A percentile compares a stretch with the other conserved stretches of the same genome.
Evolutionary conservation across 2,797 vertebrate species (phyloP).

Genomic region (Mionectes olivaceus): DNA sequence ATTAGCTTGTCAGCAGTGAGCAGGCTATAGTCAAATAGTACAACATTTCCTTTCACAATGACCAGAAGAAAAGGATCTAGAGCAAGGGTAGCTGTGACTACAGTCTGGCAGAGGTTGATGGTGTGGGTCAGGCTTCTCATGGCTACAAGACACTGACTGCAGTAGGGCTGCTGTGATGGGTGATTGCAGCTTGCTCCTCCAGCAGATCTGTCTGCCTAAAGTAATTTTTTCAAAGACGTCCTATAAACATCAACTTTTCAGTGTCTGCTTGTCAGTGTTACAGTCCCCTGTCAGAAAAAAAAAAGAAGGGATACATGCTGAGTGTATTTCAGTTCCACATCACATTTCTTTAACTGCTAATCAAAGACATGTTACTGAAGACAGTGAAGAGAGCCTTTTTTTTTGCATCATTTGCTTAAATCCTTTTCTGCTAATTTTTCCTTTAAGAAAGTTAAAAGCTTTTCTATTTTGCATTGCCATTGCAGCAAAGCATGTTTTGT

Average conservation of each 20-base stretch:
- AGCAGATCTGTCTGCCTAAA: background rate
- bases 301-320: background rate
- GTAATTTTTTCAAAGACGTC: background rate
- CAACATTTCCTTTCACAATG: background rate
- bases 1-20: background rate
- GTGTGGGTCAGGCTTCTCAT: background rate
- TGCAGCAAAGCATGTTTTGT: background rate
- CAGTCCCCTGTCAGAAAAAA: background rate
- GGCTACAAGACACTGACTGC: background rate
- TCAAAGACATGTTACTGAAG: background rate
- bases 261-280: background rate
- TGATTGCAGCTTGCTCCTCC: background rate
- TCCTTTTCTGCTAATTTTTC: background rate
- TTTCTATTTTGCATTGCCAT: background rate
- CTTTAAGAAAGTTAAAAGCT: background rate
- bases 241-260: background rate
- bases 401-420: background rate
- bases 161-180: background rate
- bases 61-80: background rate
- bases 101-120: accelerated
- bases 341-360: background rate
- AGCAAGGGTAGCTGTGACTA: background rate
- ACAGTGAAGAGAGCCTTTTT: background rate
- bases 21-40: background rate
- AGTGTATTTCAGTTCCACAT: background rate